Conservation (phyloP, 2,888 invertebrate species). For the Hyppa rectilinea region DNA sequence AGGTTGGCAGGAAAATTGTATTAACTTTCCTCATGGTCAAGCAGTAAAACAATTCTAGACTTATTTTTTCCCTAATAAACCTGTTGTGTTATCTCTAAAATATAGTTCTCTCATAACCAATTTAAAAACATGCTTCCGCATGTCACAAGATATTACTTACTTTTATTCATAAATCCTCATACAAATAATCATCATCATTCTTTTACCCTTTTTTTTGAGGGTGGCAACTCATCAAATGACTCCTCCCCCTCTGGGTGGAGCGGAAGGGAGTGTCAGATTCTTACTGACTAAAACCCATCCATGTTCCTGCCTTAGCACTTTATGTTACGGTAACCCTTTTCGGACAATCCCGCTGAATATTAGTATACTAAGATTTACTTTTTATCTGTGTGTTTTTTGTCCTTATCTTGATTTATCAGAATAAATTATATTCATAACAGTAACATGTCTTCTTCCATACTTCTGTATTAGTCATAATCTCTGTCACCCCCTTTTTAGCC, state of each 20-base stretch:
- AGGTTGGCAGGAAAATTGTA: slow-evolving; percentile 24
- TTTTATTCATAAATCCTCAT: not conserved
- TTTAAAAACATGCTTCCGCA: not conserved
- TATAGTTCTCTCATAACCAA: not conserved
- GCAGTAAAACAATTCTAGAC: slow-evolving; percentile 1
- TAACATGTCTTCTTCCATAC: not conserved
- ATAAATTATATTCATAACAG: no score
- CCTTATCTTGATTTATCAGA: no score
- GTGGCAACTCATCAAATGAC: no score
- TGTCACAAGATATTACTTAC: not conserved
- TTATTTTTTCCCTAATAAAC: not conserved
- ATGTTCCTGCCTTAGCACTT: no score
- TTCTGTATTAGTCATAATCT: not conserved
- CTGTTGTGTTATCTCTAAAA: not conserved
- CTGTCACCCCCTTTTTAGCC: not conserved
- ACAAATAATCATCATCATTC: not conserved
- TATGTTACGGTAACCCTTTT: no score
- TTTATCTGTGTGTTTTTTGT: no score
- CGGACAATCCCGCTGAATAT: no score
- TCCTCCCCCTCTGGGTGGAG: no score
- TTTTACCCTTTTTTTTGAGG: not conserved
- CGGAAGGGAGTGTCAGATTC: no score
- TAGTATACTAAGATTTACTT: no score
- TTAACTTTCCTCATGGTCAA: slow-evolving; percentile 4
- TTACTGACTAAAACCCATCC: no score